phyloP scores from a whole-genome alignment of 1,140 invertebrate species.

The Hyposmocoma kahamanoa region DNA sequence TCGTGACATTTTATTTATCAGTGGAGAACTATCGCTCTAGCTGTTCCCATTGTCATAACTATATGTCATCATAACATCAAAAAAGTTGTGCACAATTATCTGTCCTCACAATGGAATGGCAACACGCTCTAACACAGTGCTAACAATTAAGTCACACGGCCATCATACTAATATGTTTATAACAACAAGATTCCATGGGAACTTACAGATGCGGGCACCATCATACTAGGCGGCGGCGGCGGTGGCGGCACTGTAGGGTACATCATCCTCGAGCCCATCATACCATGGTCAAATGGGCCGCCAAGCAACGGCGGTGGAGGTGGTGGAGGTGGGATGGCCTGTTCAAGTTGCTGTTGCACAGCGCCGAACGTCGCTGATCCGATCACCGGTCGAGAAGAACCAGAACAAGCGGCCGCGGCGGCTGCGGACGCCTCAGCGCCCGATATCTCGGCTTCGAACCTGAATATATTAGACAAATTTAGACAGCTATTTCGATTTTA shows the following conservation, averaged over 20 bases:
- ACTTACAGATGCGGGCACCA: constrained; percentile 58
- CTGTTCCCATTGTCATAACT: too few species aligned
- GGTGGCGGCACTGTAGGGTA: constrained; percentile 51
- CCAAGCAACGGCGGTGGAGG: constrained; percentile 65
- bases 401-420: constrained; percentile 70
- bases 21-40: too few species aligned
- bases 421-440: constrained; percentile 64
- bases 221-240: constrained; percentile 52
- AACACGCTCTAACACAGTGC: too few species aligned
- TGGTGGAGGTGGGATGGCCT: constrained; percentile 75
- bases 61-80: too few species aligned
- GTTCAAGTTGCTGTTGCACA: constrained; percentile 78
- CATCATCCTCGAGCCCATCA: constrained; percentile 75
- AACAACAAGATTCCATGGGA: too few species aligned
- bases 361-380: constrained; percentile 79
- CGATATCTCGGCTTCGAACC: constrained; percentile 91
- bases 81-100: too few species aligned
- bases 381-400: constrained; percentile 77
- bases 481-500: constrained; percentile 3
- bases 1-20: too few species aligned
- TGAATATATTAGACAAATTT: constrained; percentile 33
- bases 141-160: too few species aligned
- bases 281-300: constrained; percentile 72
- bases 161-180: too few species aligned
- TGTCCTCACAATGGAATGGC: too few species aligned